Conservation (phyloP, 1,140 invertebrate species). For the Cydia pomonella region DNA sequence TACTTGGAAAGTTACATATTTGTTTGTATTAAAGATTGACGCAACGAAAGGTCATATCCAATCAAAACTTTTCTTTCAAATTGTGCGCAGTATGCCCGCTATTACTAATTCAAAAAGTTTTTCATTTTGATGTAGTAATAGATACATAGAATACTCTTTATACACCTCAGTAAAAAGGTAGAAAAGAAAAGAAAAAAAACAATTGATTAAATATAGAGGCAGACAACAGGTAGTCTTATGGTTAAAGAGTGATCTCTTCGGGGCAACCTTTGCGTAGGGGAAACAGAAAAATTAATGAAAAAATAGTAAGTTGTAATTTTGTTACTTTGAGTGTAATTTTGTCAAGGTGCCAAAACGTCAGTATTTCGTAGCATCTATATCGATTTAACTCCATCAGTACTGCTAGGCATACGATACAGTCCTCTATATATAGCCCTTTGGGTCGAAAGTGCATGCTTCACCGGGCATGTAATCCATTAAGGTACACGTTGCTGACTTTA, state of each 20-base stretch:
- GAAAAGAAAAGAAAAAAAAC: no score
- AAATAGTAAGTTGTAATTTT: no score
- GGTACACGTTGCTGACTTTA: slow-evolving; percentile 16
- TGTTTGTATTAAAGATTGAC: not conserved
- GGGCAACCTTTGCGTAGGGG: no score
- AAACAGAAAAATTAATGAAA: no score
- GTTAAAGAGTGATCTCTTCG: no score
- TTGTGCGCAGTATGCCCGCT: not conserved
- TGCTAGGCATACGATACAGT: not conserved
- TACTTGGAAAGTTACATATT: not conserved
- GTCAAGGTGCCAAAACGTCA: not conserved
- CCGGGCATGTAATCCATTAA: slow-evolving; percentile 27
- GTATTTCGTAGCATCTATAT: not conserved
- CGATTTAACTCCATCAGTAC: not conserved
- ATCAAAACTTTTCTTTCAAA: not conserved
- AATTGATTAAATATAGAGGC: no score
- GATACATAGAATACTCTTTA: no score
- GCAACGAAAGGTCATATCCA: not conserved
- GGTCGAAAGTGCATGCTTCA: slow-evolving; percentile 21
- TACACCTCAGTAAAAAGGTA: no score
- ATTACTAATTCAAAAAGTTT: not conserved
- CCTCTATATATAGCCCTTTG: slow-evolving; percentile 10
- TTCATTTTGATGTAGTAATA: not conserved
- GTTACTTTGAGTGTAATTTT: no score
- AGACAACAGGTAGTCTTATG: no score